Base-by-base conservation (phyloP, 2,797 vertebrate species). In the Botia almorhae region DNA sequence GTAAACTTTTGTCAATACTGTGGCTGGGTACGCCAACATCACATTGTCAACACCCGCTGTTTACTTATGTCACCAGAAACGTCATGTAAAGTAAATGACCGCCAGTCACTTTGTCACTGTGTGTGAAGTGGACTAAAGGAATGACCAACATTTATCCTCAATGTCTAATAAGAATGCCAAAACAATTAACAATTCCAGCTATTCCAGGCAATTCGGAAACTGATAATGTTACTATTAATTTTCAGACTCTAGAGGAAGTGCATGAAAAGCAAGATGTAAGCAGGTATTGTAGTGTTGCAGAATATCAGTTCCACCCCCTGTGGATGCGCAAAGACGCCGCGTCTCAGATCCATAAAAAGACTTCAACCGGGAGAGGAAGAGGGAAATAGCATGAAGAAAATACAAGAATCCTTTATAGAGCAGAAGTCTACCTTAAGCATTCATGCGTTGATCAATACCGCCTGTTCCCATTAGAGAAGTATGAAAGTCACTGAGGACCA, bases 301-400 rank as follows among this genome's bases (percentile, higher is more conserved):
- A 77, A 84, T 74, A 76, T 70, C 78, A 76, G 74, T 72, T 77
- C 39, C 36, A 1, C 56, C 80, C 76, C 77, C 51, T 21, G 69
- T 36, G 65, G 39, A 82, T 84, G 81, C 65, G 26, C 46, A 63
- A 17, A 72, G 65, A 78, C 39, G 51, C 7, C 56, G 43, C 12
- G 55, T 56, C 77, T 74, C 64, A 81, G 70, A 76, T 53, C 36
- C 76, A 71, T 33, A 74, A 69, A 65, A 70, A 70, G 14, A 63
- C 36, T 0, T 74, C 68, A 61, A 43, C 4, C 0, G 58, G 23
- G 21, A 50, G 74, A 46, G 12, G 14, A 61, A 65, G 51, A 33
- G 60, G 14, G 56, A 61, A 69, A 64, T 17, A 46, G 55, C 55
- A 58, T 43, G n/a, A 17, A 36, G 39, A 73, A 71, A 21, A 7